Percentiles rank a stretch among this genome's conserved stretches.
Conservation (phyloP, 2,797 vertebrate species). For the Acrossocheilus fasciatus region DNA sequence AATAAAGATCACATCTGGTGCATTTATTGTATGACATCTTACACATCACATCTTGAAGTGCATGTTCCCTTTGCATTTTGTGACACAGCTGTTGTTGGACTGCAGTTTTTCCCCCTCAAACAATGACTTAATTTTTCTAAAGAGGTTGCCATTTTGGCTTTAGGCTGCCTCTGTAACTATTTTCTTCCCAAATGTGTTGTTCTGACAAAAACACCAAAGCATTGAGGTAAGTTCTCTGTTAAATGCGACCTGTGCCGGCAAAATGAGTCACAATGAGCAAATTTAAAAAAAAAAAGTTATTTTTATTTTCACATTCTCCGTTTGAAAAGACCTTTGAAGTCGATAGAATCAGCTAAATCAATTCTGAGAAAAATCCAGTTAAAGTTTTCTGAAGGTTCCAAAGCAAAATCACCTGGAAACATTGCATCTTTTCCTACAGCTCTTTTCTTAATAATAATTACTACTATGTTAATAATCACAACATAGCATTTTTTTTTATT, state of each 20-base stretch:
- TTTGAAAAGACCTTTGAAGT: background rate
- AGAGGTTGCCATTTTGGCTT: background rate
- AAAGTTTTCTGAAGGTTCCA: background rate
- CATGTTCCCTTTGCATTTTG: constrained; percentile 17
- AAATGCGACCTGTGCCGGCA: background rate
- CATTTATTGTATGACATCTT: constrained; percentile 20
- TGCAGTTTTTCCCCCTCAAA: background rate
- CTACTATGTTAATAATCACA: background rate
- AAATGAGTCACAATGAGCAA: background rate
- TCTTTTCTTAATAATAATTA: background rate
- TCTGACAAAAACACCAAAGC: background rate
- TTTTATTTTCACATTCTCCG: background rate
- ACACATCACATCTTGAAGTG: constrained; percentile 16
- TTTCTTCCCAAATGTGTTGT: background rate
- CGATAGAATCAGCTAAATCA: background rate
- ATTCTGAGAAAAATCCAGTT: background rate
- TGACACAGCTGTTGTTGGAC: background rate
- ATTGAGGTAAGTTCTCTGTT: background rate
- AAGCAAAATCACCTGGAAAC: background rate
- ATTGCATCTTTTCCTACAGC: background rate
- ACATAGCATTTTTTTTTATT: too few species aligned
- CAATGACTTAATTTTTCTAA: background rate
- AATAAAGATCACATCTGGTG: constrained; percentile 38
- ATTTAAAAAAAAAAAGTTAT: too few species aligned
- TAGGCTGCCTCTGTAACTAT: background rate